Conservation (phyloP, 1,140 invertebrate species). For the Saccostrea glomerata region DNA sequence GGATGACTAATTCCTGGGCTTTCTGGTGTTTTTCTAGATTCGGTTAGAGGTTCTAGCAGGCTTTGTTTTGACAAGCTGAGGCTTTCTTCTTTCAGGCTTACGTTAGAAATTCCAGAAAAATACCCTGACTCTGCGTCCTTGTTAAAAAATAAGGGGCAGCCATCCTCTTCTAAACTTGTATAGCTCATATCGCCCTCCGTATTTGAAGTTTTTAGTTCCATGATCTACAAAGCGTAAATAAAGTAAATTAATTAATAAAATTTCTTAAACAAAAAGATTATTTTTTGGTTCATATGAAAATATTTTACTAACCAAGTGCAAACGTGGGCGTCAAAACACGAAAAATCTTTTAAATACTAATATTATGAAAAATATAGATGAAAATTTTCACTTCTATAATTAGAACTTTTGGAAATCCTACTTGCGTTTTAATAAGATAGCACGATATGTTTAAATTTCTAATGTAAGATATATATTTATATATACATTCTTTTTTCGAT, state of each 20-base stretch:
- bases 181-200: not conserved
- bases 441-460: not conserved
- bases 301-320: not conserved
- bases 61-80: too few relatives aligned
- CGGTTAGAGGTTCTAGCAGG: not conserved
- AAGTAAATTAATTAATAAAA: not conserved
- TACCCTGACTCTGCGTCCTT: not conserved
- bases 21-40: not conserved
- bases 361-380: not conserved
- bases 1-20: constrained; percentile 9
- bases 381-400: constrained; percentile 3
- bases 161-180: not conserved
- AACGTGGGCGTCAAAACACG: not conserved
- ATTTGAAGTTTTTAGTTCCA: not conserved
- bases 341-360: not conserved
- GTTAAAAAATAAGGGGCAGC: not conserved
- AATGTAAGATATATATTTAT: not conserved
- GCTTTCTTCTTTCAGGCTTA: not conserved
- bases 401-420: not conserved
- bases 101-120: not conserved
- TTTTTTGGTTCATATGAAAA: not conserved
- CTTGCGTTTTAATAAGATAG: not conserved
- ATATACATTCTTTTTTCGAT: not conserved
- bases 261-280: not conserved
- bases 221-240: not conserved